Evolutionary conservation across 2,113 vertebrate genomes (phyloP).

Genomic region (Arvicanthis niloticus): DNA sequence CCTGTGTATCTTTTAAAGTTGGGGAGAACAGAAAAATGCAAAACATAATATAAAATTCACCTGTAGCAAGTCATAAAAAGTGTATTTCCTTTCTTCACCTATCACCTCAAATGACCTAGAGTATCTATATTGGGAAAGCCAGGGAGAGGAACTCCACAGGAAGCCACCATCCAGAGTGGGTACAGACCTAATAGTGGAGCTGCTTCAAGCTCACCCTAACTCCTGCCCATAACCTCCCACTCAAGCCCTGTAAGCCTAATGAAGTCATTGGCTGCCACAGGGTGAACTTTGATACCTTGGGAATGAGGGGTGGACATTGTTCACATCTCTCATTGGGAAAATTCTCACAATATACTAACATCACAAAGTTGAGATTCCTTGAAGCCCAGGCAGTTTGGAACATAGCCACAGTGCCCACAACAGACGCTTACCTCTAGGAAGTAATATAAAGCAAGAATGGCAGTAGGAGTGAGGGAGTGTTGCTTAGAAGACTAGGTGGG

Average conservation of each 20-base stretch:
- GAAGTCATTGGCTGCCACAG: background rate
- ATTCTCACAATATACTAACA: background rate
- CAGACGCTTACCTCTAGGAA: background rate
- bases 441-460: background rate
- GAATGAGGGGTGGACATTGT: background rate
- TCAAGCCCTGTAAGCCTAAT: too few species aligned
- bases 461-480: background rate
- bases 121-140: background rate
- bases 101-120: background rate
- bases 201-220: too few species aligned
- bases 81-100: background rate
- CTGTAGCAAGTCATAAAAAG: background rate
- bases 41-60: slow-evolving; percentile 17
- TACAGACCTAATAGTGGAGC: too few species aligned
- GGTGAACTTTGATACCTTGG: background rate
- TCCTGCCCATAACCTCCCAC: background rate
- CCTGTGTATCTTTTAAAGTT: background rate
- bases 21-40: background rate
- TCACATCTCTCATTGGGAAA: background rate
- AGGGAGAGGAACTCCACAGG: too few species aligned
- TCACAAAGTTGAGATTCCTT: background rate
- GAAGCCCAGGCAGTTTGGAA: background rate
- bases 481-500: background rate
- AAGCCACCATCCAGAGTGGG: background rate
- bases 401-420: background rate